Percentiles rank a stretch among this genome's conserved stretches.
Conservation (phyloP, 2,888 invertebrate species). For the Hofmannophila pseudospretella region DNA sequence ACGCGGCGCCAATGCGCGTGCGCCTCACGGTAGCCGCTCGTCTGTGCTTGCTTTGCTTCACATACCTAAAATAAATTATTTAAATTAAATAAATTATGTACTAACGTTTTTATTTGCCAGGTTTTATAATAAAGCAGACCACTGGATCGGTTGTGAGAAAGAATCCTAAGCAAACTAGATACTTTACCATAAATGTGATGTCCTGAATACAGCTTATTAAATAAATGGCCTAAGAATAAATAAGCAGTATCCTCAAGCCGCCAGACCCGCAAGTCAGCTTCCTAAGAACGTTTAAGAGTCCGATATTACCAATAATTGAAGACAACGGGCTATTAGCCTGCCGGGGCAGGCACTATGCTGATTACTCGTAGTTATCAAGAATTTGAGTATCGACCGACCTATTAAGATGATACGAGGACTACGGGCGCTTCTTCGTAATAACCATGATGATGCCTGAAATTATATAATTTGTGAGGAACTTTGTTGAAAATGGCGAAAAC, state of each 20-base stretch:
- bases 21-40: slow-evolving; percentile 59
- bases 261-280: slow-evolving; percentile 57
- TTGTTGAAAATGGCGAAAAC: slow-evolving; percentile 78
- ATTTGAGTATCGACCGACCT: slow-evolving; percentile 65
- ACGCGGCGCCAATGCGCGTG: slow-evolving; percentile 67
- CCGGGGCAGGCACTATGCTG: slow-evolving; percentile 68
- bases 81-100: background rate
- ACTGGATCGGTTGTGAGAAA: too few relatives aligned
- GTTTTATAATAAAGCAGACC: too few relatives aligned
- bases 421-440: slow-evolving; percentile 73
- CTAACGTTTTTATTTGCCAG: too few relatives aligned
- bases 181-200: background rate
- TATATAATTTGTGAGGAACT: slow-evolving; percentile 77
- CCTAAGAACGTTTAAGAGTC: slow-evolving; percentile 70
- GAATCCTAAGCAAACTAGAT: too few relatives aligned
- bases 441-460: slow-evolving; percentile 75
- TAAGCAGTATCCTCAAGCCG: slow-evolving; percentile 31
- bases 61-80: slow-evolving; percentile 2
- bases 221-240: slow-evolving; percentile 39
- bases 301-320: slow-evolving; percentile 75
- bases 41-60: too few relatives aligned
- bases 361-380: slow-evolving; percentile 75
- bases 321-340: slow-evolving; percentile 60
- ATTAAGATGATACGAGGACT: slow-evolving; percentile 64
- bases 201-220: background rate